phyloP scores from a whole-genome alignment of 2,888 invertebrate genomes.

The Ormyrus labotus region DNA sequence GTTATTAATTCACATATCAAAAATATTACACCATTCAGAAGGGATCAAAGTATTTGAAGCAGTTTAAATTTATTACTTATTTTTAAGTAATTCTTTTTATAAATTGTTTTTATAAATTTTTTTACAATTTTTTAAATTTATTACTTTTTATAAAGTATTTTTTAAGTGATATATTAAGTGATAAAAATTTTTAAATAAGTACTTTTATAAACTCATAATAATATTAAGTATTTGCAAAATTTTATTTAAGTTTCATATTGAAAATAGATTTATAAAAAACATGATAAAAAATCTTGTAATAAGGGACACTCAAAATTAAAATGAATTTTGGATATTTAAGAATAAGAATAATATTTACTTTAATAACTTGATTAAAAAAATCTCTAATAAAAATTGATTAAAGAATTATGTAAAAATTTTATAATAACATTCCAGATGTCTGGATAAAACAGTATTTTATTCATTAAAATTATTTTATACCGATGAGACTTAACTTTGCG shows the following conservation, averaged over 20 bases:
- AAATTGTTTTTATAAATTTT: slow-evolving; percentile 7
- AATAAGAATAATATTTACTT: slow-evolving; percentile 20
- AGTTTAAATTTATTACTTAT: not conserved
- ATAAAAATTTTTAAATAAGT: not conserved
- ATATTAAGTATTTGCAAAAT: not conserved
- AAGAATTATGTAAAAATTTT: slow-evolving; percentile 3
- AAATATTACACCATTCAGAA: not conserved
- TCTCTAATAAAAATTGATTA: slow-evolving; percentile 7
- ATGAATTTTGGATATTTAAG: not conserved
- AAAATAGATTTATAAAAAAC: not conserved
- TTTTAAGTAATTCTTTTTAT: not conserved
- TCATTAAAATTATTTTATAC: slow-evolving; percentile 34
- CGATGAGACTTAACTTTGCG: not conserved
- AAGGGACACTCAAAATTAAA: not conserved
- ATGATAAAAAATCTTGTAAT: too few species aligned
- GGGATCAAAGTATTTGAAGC: slow-evolving; percentile 12
- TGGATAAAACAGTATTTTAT: slow-evolving; percentile 24
- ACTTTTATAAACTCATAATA: not conserved
- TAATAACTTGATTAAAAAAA: slow-evolving; percentile 7
- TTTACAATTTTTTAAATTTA: slow-evolving; percentile 12
- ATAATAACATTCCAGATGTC: slow-evolving; percentile 31
- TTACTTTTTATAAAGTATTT: slow-evolving; percentile 12
- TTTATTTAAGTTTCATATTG: not conserved
- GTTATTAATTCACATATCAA: slow-evolving; percentile 71
- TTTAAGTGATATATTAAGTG: not conserved